A percentile compares a stretch with the other conserved stretches of the same genome.
Evolutionary conservation across 2,888 invertebrate genomes (phyloP).

Genomic region (Coecobrya sp.): DNA sequence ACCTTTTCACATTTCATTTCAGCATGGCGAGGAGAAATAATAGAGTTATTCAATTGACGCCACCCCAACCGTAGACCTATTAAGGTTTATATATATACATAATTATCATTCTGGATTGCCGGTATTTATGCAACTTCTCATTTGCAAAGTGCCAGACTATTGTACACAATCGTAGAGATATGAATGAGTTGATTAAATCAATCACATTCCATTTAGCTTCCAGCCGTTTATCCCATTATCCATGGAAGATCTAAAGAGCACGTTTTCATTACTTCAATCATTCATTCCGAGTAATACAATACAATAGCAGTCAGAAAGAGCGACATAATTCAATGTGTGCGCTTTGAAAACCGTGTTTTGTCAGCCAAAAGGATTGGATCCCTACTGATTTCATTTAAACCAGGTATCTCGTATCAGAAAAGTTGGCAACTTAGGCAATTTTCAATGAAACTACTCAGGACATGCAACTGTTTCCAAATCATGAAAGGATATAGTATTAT

Average conservation of each 20-base stretch:
- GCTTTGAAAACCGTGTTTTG: neutral
- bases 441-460: neutral
- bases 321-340: neutral
- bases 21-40: neutral
- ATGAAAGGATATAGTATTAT: no score
- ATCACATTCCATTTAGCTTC: slow-evolving; percentile 70
- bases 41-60: neutral
- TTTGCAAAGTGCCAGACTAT: no score
- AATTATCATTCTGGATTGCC: no score
- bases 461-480: neutral
- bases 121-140: no score
- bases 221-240: slow-evolving; percentile 68
- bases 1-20: no score
- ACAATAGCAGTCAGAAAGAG: neutral
- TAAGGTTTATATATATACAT: no score
- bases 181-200: slow-evolving; percentile 65
- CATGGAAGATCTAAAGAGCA: neutral
- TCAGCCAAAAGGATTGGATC: slow-evolving; percentile 49
- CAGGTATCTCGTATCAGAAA: neutral
- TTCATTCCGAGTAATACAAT: slow-evolving; percentile 18
- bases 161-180: neutral
- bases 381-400: slow-evolving; percentile 46
- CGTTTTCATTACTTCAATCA: slow-evolving; percentile 55
- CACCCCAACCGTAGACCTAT: neutral
- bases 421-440: slow-evolving; percentile 29